phyloP scores from a whole-genome alignment of 2,113 vertebrate species.

The Thryonomys swinderianus region DNA sequence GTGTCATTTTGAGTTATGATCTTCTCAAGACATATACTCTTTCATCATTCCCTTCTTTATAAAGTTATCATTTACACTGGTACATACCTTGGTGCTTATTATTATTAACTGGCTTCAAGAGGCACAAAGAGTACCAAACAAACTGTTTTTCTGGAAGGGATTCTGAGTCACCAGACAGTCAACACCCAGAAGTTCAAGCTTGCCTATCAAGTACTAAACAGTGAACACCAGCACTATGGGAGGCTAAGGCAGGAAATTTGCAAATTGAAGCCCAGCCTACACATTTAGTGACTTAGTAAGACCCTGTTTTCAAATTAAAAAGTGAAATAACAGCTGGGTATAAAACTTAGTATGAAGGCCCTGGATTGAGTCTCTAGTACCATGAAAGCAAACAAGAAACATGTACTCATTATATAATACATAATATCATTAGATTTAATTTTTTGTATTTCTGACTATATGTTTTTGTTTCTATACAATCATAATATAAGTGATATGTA shows the following conservation, averaged over 20 bases:
- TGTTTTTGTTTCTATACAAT: conserved; percentile 20
- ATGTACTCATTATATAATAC: not conserved
- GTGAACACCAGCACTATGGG: not conserved
- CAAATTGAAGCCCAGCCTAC: not conserved
- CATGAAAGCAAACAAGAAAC: not conserved
- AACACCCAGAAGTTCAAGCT: not conserved
- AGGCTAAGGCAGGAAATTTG: not conserved
- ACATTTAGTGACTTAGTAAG: not conserved
- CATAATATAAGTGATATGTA: not conserved
- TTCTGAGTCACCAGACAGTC: not conserved
- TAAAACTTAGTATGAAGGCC: not conserved
- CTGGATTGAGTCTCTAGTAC: not conserved
- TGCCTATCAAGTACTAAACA: not conserved
- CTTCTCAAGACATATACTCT: not conserved
- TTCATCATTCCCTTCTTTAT: not conserved
- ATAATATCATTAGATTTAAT: conserved; percentile 46
- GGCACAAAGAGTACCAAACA: not conserved
- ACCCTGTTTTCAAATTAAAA: not conserved
- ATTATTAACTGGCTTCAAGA: not conserved
- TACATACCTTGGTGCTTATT: not conserved
- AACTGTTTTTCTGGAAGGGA: not conserved
- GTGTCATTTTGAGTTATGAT: not conserved
- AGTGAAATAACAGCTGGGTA: not conserved
- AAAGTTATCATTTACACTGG: not conserved
- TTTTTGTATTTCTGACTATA: conserved; percentile 39